phyloP scores from a whole-genome alignment of 2,888 invertebrate genomes.

The Agrochola lota region DNA sequence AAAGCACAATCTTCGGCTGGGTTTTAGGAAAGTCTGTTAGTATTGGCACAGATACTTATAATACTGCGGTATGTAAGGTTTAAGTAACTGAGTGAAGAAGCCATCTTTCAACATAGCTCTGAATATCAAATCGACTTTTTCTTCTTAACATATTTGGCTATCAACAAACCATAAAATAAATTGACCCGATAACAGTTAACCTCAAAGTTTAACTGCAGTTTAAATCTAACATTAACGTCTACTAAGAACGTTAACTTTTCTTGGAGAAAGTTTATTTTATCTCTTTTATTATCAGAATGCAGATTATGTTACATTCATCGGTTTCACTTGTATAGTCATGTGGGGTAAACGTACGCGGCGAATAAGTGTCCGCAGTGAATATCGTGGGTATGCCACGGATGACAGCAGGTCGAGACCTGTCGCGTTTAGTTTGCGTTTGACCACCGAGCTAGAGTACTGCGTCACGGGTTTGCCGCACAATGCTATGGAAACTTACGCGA shows the following conservation, averaged over 20 bases:
- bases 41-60: too few relatives aligned
- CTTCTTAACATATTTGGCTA: background rate
- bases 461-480: too few relatives aligned
- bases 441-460: too few relatives aligned
- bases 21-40: background rate
- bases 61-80: too few relatives aligned
- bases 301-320: background rate
- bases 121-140: background rate
- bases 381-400: too few relatives aligned
- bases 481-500: too few relatives aligned
- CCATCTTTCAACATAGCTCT: too few relatives aligned
- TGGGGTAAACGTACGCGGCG: too few relatives aligned
- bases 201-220: slow-evolving; percentile 18
- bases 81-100: too few relatives aligned
- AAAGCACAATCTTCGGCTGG: background rate
- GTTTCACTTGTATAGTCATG: slow-evolving; percentile 32
- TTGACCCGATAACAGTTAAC: slow-evolving; percentile 21
- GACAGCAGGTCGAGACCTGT: too few relatives aligned
- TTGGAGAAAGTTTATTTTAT: slow-evolving; percentile 42
- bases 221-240: slow-evolving; percentile 9
- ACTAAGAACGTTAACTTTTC: slow-evolving; percentile 12
- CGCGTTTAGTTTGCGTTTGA: too few relatives aligned
- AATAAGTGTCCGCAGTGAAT: too few relatives aligned
- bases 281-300: slow-evolving; percentile 17
- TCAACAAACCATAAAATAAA: background rate